Base-by-base conservation (phyloP, 2,113 vertebrate species). In the Macquaria australasica region DNA sequence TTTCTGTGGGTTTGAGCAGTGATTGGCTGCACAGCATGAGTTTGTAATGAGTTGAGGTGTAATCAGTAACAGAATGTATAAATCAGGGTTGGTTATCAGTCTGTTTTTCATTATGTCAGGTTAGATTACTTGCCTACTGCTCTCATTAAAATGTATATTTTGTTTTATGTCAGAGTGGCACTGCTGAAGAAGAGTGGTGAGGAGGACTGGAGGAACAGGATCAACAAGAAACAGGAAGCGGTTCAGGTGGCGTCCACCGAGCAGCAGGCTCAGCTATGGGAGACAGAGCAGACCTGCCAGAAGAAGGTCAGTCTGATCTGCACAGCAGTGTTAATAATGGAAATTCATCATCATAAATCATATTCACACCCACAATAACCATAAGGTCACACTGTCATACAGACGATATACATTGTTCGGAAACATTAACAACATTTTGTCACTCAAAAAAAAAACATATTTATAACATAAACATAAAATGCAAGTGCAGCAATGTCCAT, bases 161-260 rank as follows among this genome's bases (percentile, higher is more conserved):
- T 25, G 51, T 58, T 53, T 58, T 8, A 1, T 66, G 12, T 81
- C 92, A 99, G 98, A 83, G 92, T 99, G 94, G 98, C 97, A 0
- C 91, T 98, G 90, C 87, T 99, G 91, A 99, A 98, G 96, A 98
- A 98, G 94, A 98, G 98, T 0, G 98, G 98, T 0, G 98, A 99
- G 91, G 98, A 99, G 82, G 97, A 98, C 86, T 99, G 98, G 98
- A 99, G 94, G 88, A 99, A 97, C 95, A 95, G 98, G 86, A 96
- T 99, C 37, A 94, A 95, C 89, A 98, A 97, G 95, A 99, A 98
- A 90, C 97, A 97, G 90, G 98, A 98, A 37, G 96, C 94, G 15
- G 84, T 95, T 45, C 97, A 97, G 87, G 94, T 86, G 31, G 90
- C 94, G 0, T 90, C 91, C 3, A 3, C 69, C 0, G 96, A 97